phyloP scores from a whole-genome alignment of 1,140 invertebrate genomes.

The Trypoxylus dichotomus region DNA sequence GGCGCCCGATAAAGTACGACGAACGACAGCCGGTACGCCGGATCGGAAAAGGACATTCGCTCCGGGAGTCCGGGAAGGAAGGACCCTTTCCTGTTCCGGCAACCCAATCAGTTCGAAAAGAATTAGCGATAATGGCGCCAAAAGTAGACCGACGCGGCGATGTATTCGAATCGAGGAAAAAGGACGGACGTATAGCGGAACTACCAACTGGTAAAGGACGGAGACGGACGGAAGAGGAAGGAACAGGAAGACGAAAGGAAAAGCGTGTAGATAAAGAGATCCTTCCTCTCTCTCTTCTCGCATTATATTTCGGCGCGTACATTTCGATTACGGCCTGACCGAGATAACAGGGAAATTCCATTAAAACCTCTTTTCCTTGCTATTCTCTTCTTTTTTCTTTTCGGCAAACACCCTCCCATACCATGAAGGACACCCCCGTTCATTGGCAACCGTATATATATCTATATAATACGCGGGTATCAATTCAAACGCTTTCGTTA shows the following conservation, averaged over 20 bases:
- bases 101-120: conserved; percentile 50
- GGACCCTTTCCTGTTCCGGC: conserved; percentile 53
- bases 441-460: no score
- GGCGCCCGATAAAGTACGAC: neutral
- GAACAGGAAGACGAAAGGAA: neutral
- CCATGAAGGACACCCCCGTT: no score
- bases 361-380: conserved; percentile 31
- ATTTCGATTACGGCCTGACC: neutral
- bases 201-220: neutral
- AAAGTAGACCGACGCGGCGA: conserved; percentile 29
- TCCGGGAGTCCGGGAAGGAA: conserved; percentile 54
- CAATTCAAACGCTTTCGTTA: neutral
- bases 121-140: conserved; percentile 47
- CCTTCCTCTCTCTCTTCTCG: neutral
- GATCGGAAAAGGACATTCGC: conserved; percentile 53
- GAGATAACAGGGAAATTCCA: conserved; percentile 43
- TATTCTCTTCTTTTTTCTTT: neutral
- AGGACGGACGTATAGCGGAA: neutral
- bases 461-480: neutral
- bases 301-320: neutral
- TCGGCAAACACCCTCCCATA: neutral
- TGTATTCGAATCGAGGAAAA: neutral
- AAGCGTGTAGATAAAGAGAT: neutral
- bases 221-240: neutral
- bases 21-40: neutral